Conservation (phyloP, 1,140 invertebrate genomes). For the Papilio xuthus region DNA sequence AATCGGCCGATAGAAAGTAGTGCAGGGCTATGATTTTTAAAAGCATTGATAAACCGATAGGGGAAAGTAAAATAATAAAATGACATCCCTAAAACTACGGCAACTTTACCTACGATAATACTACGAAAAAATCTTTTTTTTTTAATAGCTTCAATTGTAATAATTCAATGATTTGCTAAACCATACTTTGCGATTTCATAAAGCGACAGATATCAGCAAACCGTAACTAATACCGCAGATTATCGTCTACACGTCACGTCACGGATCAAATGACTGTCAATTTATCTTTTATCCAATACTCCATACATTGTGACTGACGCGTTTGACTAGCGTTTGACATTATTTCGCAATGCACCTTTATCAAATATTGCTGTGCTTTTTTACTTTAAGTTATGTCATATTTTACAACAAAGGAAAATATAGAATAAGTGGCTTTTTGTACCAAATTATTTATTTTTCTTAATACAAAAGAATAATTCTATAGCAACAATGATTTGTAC, state of each 20-base stretch:
- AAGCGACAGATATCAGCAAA: slow-evolving; percentile 3
- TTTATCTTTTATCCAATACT: slow-evolving; percentile 26
- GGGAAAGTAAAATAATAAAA: too few species aligned
- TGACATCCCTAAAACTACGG: too few species aligned
- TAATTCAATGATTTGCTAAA: slow-evolving; percentile 18
- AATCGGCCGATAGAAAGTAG: too few species aligned
- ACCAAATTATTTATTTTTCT: background rate
- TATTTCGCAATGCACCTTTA: slow-evolving; percentile 28
- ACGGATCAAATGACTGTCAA: slow-evolving; percentile 17
- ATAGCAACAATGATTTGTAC: too few species aligned
- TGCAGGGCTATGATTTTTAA: too few species aligned
- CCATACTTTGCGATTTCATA: slow-evolving; percentile 4
- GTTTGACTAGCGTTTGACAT: slow-evolving; percentile 21
- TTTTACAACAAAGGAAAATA: background rate
- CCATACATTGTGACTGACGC: slow-evolving; percentile 22
- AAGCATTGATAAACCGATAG: too few species aligned
- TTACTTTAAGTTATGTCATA: slow-evolving; percentile 19
- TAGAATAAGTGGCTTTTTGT: background rate
- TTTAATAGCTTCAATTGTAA: background rate
- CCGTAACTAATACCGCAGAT: slow-evolving; percentile 12
- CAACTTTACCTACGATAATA: background rate
- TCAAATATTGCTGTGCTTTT: background rate
- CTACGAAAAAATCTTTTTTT: background rate
- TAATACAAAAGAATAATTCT: background rate
- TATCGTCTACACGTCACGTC: slow-evolving; percentile 25